A percentile compares a stretch with the other conserved stretches of the same genome.
phyloP scores from a whole-genome alignment of 2,797 vertebrate genomes.

The Menidia menidia region DNA sequence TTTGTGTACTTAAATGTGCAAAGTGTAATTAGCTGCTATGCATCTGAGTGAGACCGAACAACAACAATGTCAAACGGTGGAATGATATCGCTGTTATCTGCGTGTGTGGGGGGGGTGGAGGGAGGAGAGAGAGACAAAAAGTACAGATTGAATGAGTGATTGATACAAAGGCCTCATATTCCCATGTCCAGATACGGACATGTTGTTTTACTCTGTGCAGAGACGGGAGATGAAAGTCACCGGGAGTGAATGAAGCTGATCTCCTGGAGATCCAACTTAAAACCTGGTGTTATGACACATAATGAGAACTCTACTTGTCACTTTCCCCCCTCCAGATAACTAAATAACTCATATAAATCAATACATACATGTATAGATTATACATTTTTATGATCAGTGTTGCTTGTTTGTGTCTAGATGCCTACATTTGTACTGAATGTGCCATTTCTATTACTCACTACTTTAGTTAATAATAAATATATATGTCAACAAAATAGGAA shows the following conservation, averaged over 20 bases:
- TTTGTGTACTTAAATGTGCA: constrained; percentile 83
- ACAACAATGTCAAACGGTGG: constrained; percentile 79
- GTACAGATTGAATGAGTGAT: constrained; percentile 47
- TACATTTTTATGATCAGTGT: no score
- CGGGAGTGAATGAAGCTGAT: constrained; percentile 38
- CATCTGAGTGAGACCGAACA: constrained; percentile 78
- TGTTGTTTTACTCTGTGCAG: constrained; percentile 46
- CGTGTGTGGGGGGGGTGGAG: constrained; percentile 58
- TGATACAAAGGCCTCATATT: constrained; percentile 49
- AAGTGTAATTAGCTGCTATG: constrained; percentile 81
- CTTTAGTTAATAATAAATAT: no score
- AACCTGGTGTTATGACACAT: no score
- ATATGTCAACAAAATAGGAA: no score
- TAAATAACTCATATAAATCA: no score
- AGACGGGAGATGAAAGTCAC: constrained; percentile 35
- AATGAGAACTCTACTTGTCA: no score
- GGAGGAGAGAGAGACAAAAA: constrained; percentile 15
- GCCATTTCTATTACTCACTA: no score
- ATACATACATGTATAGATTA: no score
- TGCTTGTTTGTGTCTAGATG: no score
- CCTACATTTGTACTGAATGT: no score
- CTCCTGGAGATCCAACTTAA: no score
- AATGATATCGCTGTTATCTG: constrained; percentile 68
- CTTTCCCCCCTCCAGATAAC: no score
- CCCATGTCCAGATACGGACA: constrained; percentile 48